These are phyloP conservation scores for Zaprionus kolodkinae DNA, from an alignment of 1,140 invertebrate species.

Conservation along the genomic window DNA sequence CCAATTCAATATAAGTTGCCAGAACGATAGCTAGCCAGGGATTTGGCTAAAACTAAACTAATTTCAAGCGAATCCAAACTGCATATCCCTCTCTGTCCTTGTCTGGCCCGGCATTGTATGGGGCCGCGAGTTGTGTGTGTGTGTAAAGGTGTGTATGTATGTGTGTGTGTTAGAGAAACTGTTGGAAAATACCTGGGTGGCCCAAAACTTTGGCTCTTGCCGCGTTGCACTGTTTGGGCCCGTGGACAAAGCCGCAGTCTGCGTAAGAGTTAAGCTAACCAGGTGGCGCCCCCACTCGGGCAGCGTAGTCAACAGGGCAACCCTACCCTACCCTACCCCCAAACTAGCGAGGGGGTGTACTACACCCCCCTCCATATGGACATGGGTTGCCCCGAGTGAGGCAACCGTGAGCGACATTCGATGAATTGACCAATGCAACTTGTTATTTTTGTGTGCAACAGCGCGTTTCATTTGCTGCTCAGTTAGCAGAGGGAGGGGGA, in stretches of 20 bases:
- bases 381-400: slow-evolving; percentile 24
- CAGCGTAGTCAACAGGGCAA: too few species aligned
- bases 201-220: slow-evolving; percentile 43
- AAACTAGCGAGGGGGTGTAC: too few species aligned
- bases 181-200: slow-evolving; percentile 15
- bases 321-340: too few species aligned
- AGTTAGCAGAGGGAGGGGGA: neutral
- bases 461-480: slow-evolving; percentile 64
- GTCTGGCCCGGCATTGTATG: slow-evolving; percentile 1
- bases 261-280: slow-evolving; percentile 32
- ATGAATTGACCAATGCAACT: slow-evolving; percentile 79
- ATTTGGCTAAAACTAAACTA: slow-evolving; percentile 61
- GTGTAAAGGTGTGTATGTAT: neutral
- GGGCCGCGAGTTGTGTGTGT: too few species aligned
- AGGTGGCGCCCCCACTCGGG: slow-evolving; percentile 1
- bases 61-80: slow-evolving; percentile 46
- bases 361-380: neutral
- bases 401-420: slow-evolving; percentile 77
- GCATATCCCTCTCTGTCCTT: neutral
- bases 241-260: slow-evolving; percentile 31
- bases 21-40: slow-evolving; percentile 24
- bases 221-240: slow-evolving; percentile 5
- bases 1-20: slow-evolving; percentile 42
- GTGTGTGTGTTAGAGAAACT: slow-evolving; percentile 2
- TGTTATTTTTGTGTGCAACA: slow-evolving; percentile 81